A percentile compares a stretch with the other conserved stretches of the same genome.
phyloP scores from a whole-genome alignment of 2,113 vertebrate genomes.

The Atractosteus spatula region DNA sequence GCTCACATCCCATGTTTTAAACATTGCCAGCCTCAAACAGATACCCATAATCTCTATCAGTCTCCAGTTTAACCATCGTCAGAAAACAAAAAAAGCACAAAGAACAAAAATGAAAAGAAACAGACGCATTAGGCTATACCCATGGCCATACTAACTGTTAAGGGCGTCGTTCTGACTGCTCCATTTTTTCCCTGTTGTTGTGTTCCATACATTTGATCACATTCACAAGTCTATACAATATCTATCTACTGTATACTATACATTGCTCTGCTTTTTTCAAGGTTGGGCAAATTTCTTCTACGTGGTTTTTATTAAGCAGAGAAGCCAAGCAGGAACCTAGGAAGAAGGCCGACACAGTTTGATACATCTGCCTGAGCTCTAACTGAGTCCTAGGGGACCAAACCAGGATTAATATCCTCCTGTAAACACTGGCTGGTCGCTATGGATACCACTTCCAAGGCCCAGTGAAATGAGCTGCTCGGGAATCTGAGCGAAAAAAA shows the following conservation, averaged over 20 bases:
- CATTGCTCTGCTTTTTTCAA: no score
- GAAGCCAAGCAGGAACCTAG: not conserved
- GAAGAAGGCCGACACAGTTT: not conserved
- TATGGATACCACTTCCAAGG: constrained; percentile 11
- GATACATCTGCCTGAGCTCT: not conserved
- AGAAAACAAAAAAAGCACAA: no score
- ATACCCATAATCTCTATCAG: not conserved
- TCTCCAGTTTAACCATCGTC: no score
- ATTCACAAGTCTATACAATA: no score
- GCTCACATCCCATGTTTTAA: constrained; percentile 39
- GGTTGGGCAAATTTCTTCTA: no score
- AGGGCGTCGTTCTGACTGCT: no score
- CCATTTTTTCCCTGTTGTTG: no score
- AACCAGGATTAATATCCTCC: constrained; percentile 6
- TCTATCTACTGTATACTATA: no score
- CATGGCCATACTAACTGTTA: no score
- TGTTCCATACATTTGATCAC: no score
- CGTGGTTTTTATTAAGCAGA: constrained; percentile 3
- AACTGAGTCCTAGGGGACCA: not conserved
- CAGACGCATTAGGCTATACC: no score
- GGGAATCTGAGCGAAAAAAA: not conserved
- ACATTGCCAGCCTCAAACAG: constrained; percentile 43
- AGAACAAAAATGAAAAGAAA: no score
- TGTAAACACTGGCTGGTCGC: constrained; percentile 1
- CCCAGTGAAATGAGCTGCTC: not conserved